A percentile compares a stretch with the other conserved stretches of the same genome.
These are phyloP conservation scores for Drosophila yakuba DNA, from an alignment of 1,140 invertebrate genomes.

Conservation along the genomic window DNA sequence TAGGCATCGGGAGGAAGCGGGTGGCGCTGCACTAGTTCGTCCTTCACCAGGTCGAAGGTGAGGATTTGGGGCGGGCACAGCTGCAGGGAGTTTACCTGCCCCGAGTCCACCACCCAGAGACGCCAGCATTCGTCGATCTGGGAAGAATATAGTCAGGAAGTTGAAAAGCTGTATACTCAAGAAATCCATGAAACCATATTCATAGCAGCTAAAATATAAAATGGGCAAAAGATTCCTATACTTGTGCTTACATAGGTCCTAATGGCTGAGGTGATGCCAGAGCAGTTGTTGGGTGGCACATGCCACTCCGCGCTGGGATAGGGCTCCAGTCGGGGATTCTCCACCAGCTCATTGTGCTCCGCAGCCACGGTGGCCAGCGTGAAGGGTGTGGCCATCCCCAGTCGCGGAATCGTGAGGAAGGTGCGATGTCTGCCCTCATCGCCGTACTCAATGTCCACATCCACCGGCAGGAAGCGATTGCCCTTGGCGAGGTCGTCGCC, in stretches of 20 bases:
- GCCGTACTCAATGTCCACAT: constrained; percentile 89
- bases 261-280: constrained; percentile 86
- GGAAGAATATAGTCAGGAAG: not conserved
- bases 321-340: constrained; percentile 85
- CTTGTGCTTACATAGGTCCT: constrained; percentile 79
- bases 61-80: constrained; percentile 88
- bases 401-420: constrained; percentile 90
- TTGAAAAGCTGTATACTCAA: too few species aligned
- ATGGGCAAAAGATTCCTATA: not conserved
- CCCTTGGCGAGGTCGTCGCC: constrained; percentile 86
- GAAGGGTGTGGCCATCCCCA: constrained; percentile 88
- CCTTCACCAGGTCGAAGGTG: constrained; percentile 87
- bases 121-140: constrained; percentile 88
- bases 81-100: constrained; percentile 85
- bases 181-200: too few species aligned
- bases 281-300: constrained; percentile 85
- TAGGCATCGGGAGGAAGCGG: constrained; percentile 85
- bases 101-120: constrained; percentile 89
- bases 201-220: too few species aligned
- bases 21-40: constrained; percentile 86
- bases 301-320: constrained; percentile 86
- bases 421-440: constrained; percentile 85
- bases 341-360: constrained; percentile 60
- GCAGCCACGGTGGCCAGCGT: constrained; percentile 87
- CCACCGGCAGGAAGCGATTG: constrained; percentile 90